Evolutionary conservation across 1,140 invertebrate genomes (phyloP).

Genomic region (Drosophila kanapiae): DNA sequence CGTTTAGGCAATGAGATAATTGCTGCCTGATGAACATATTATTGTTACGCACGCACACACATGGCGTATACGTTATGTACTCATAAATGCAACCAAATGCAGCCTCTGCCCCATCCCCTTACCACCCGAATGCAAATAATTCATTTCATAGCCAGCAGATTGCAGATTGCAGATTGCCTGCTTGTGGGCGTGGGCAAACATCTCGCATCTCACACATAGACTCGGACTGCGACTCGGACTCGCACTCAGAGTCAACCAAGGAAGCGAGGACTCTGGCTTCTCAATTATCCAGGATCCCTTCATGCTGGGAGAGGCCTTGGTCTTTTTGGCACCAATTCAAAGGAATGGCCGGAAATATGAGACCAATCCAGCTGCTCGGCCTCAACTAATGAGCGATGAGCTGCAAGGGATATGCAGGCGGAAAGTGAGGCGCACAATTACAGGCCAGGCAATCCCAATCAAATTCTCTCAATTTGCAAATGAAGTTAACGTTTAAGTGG

Average conservation of each 20-base stretch:
- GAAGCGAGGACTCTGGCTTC: constrained; percentile 6
- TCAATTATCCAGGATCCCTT: constrained; percentile 7
- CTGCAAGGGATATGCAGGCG: background rate
- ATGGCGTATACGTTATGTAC: constrained; percentile 13
- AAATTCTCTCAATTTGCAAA: background rate
- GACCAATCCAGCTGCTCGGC: background rate
- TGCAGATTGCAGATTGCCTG: constrained; percentile 11
- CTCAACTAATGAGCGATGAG: constrained; percentile 2
- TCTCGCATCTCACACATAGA: background rate
- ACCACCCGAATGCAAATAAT: constrained; percentile 57
- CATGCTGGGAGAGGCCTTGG: background rate
- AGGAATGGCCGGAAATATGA: constrained; percentile 17
- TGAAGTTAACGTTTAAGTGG: background rate
- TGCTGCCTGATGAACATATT: constrained; percentile 32
- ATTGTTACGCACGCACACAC: constrained; percentile 44
- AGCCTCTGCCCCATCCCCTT: background rate
- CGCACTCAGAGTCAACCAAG: background rate
- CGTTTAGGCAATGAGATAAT: constrained; percentile 49
- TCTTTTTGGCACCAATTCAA: background rate
- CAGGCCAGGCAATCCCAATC: background rate
- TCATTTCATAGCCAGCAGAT: constrained; percentile 55
- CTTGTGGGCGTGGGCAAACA: constrained; percentile 5
- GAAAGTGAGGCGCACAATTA: background rate
- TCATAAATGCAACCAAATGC: constrained; percentile 2
- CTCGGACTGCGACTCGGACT: background rate